Evolutionary conservation across 2,888 invertebrate genomes (phyloP).

Genomic region (Sesia bembeciformis): DNA sequence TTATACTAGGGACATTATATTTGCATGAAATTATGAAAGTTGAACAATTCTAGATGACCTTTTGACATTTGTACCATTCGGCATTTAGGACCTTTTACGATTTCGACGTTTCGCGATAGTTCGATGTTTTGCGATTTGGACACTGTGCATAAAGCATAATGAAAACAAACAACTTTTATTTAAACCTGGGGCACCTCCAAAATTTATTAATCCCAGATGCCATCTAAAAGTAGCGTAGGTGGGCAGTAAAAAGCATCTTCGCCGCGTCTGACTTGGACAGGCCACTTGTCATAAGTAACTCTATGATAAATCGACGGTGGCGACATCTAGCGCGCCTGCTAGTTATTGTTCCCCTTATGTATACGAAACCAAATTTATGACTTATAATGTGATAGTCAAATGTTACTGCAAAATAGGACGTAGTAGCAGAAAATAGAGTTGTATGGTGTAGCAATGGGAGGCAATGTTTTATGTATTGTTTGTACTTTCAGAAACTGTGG

Average conservation of each 20-base stretch:
- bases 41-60: too few species aligned
- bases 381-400: too few species aligned
- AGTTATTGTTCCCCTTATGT: constrained; percentile 62
- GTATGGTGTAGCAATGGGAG: too few species aligned
- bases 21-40: too few species aligned
- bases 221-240: constrained; percentile 12
- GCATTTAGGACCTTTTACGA: too few species aligned
- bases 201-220: too few species aligned
- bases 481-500: too few species aligned
- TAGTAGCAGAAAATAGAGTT: too few species aligned
- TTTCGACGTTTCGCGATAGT: background rate
- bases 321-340: constrained; percentile 59
- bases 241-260: constrained; percentile 60
- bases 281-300: constrained; percentile 67
- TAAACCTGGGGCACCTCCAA: background rate
- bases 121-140: background rate
- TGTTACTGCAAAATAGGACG: too few species aligned
- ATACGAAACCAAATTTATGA: constrained; percentile 10
- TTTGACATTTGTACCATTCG: too few species aligned
- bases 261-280: constrained; percentile 47
- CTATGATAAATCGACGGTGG: constrained; percentile 60
- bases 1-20: too few species aligned
- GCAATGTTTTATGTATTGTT: too few species aligned
- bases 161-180: background rate
- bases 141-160: background rate